A percentile compares a stretch with the other conserved stretches of the same genome.
These are phyloP conservation scores for Eulacestoma nigropectus DNA, from an alignment of 2,113 vertebrate genomes.

Conservation along the genomic window DNA sequence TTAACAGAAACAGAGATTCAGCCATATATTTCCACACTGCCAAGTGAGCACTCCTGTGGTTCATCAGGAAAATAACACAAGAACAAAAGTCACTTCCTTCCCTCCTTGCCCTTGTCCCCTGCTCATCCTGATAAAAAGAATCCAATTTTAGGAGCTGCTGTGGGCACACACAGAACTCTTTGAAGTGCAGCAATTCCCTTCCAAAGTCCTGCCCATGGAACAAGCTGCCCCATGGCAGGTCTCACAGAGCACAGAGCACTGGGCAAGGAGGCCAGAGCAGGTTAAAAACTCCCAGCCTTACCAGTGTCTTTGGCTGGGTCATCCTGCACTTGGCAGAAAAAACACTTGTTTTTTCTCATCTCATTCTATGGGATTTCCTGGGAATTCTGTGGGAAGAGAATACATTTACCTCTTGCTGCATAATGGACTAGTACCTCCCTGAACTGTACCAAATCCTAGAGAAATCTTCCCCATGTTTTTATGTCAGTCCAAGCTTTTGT, in stretches of 20 bases:
- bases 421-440: not conserved
- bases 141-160: not conserved
- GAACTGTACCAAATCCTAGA: not conserved
- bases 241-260: not conserved
- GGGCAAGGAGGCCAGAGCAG: not conserved
- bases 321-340: not conserved
- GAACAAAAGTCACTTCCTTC: not conserved
- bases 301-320: not conserved
- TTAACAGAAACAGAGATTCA: not conserved
- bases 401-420: not conserved
- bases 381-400: not conserved
- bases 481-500: not conserved
- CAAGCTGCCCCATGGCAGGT: fast-evolving
- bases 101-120: not conserved
- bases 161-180: not conserved
- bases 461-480: not conserved
- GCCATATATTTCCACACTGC: not conserved
- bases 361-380: not conserved
- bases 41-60: not conserved
- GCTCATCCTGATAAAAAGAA: not conserved
- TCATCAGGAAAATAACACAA: not conserved
- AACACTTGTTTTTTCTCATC: not conserved
- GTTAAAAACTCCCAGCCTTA: not conserved
- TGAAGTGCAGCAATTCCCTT: not conserved
- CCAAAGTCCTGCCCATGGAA: not conserved